A percentile compares a stretch with the other conserved stretches of the same genome.
phyloP scores from a whole-genome alignment of 2,888 invertebrate species.

The Fabriciana adippe region DNA sequence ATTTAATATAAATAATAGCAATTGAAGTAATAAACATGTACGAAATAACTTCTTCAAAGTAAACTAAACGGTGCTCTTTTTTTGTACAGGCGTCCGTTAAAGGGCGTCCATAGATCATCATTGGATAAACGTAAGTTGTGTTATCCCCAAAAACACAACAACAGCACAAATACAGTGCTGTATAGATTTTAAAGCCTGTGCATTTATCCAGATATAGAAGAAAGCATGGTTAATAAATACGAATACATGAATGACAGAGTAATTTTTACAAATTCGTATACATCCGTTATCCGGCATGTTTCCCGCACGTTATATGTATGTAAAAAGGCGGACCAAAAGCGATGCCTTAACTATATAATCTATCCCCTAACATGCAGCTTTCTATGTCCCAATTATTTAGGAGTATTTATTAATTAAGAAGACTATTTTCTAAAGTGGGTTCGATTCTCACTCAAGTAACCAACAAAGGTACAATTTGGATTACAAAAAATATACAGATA shows the following conservation, averaged over 20 bases:
- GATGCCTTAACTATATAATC: neutral
- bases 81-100: conserved; percentile 77
- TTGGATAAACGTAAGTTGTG: conserved; percentile 81
- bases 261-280: conserved; percentile 1
- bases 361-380: neutral
- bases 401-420: no score
- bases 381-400: no score
- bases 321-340: neutral
- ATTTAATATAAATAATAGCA: neutral
- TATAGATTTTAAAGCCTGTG: conserved; percentile 23
- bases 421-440: no score
- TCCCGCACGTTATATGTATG: conserved; percentile 51
- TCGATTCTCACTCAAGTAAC: no score
- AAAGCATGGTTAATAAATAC: conserved; percentile 23
- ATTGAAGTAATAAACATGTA: neutral
- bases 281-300: conserved; percentile 51
- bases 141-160: conserved; percentile 41
- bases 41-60: conserved; percentile 9
- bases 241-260: neutral
- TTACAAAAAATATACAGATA: no score
- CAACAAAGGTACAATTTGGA: no score
- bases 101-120: conserved; percentile 78
- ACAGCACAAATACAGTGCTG: conserved; percentile 63
- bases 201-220: conserved; percentile 37
- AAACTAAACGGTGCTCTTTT: conserved; percentile 61